Base-by-base conservation (phyloP, 1,140 invertebrate species). In the Orius laevigatus region DNA sequence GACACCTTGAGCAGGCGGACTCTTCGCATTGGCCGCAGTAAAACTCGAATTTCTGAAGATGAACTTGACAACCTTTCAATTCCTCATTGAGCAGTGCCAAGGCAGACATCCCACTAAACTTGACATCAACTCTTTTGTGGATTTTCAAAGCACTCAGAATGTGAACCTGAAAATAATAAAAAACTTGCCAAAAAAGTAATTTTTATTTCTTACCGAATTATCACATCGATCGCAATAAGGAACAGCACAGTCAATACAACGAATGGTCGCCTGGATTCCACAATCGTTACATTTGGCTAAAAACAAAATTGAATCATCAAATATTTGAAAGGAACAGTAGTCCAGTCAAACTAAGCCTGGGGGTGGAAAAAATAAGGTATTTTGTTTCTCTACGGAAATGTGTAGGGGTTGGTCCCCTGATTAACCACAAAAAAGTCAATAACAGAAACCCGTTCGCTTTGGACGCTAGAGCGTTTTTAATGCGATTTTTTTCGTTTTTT, bases 21-120 rank as follows among this genome's bases (percentile, higher is more conserved):
- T 47, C 39, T 14, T 60, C n/a, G 51, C 68, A 69, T 3, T 59
- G 43, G 12, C 54, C 45, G 50, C 68, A 70, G 46, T 54, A 60
- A 54, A 66, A 65, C 12, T 60, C 57, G 11, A 55, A 6, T 43
- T 49, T 12, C 33, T 61, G 18, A 47, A 20, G 0, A n/a, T 11
- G 50, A 58, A 61, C 15, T 40, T 51, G 25, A 53, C 5, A 36
- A 48, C 53, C 49, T 60, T 34, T 25, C 53, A 32, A 18, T 58
- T 45, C 25, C 25, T 25, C 25, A 4, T 25, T 25, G 25, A 25
- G 8, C 25, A 25, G 8, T 25, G 25, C 3, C 25, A 25, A 25
- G n/a, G 31, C 5, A 43, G 35, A 12, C 3, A 20, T 9, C 12
- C n/a, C 9, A 19, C 4, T n/a, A 3, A 31, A n/a, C 11, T 31